A percentile compares a stretch with the other conserved stretches of the same genome.
phyloP scores from a whole-genome alignment of 2,797 vertebrate species.

The Sarcophilus harrisii region DNA sequence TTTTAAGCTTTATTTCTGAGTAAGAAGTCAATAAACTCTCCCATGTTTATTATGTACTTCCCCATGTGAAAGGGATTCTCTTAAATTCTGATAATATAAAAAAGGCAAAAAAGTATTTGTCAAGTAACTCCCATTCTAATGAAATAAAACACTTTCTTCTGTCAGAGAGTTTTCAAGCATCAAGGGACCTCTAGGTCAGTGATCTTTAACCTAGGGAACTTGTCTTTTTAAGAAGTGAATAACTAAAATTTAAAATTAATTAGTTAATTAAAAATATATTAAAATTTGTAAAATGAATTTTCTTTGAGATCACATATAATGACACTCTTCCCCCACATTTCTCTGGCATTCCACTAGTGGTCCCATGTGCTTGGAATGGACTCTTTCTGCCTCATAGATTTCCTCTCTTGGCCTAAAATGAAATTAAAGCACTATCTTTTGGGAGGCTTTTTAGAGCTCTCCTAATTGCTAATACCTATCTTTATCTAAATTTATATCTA shows the following conservation, averaged over 20 bases:
- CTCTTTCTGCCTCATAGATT: background rate
- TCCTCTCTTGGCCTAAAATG: background rate
- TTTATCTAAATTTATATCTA: background rate
- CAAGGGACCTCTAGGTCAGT: too few relatives aligned
- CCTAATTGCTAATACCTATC: background rate
- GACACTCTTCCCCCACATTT: background rate
- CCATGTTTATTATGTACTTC: background rate
- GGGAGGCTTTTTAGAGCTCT: background rate
- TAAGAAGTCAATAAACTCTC: background rate
- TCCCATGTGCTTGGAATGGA: background rate
- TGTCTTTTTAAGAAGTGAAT: background rate
- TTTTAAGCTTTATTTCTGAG: background rate
- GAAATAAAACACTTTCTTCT: background rate
- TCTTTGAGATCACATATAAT: background rate
- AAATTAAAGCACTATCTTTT: background rate
- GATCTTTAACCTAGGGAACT: background rate
- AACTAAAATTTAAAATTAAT: background rate
- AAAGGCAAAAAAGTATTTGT: background rate
- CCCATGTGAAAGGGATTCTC: background rate
- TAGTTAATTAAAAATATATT: too few relatives aligned
- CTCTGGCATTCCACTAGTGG: background rate
- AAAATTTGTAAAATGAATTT: background rate
- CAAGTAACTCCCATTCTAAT: background rate
- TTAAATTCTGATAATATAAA: background rate
- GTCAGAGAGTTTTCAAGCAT: background rate